Evolutionary conservation across 1,140 invertebrate species (phyloP).

Genomic region (Pinna nobilis): DNA sequence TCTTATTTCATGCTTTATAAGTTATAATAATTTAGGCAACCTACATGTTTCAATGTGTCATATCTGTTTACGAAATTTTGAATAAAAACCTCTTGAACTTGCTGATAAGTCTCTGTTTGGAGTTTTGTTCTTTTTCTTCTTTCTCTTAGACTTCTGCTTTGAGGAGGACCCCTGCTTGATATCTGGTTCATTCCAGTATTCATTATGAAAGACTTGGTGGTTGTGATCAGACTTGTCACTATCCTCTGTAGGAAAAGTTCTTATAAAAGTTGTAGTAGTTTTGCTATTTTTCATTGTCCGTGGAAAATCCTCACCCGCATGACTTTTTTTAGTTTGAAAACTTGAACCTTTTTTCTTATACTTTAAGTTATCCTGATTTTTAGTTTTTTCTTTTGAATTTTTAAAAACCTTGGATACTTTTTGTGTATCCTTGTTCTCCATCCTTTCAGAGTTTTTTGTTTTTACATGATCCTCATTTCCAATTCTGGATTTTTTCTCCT

Average conservation of each 20-base stretch:
- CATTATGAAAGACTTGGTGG: not conserved
- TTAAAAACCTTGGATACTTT: not conserved
- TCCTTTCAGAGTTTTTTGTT: not conserved
- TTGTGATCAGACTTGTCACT: no score
- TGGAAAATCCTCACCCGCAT: no score
- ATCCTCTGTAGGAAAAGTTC: not conserved
- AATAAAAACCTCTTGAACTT: not conserved
- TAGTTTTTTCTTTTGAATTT: not conserved
- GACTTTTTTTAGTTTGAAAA: no score
- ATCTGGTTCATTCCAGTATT: not conserved
- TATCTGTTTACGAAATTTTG: no score
- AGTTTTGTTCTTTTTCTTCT: no score
- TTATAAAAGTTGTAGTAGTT: slow-evolving; percentile 12
- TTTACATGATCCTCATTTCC: not conserved
- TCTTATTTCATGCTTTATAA: no score
- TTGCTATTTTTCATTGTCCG: not conserved
- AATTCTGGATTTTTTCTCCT: not conserved
- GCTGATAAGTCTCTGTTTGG: no score
- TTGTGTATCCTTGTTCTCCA: not conserved
- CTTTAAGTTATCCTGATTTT: no score
- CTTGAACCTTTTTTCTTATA: no score
- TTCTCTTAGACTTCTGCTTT: no score
- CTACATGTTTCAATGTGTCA: no score
- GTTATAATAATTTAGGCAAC: no score
- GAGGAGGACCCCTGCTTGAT: not conserved